Evolutionary conservation across 2,797 vertebrate genomes (phyloP), one percentile per base, ranked within the genome.

Genomic region (Gila robusta): DNA sequence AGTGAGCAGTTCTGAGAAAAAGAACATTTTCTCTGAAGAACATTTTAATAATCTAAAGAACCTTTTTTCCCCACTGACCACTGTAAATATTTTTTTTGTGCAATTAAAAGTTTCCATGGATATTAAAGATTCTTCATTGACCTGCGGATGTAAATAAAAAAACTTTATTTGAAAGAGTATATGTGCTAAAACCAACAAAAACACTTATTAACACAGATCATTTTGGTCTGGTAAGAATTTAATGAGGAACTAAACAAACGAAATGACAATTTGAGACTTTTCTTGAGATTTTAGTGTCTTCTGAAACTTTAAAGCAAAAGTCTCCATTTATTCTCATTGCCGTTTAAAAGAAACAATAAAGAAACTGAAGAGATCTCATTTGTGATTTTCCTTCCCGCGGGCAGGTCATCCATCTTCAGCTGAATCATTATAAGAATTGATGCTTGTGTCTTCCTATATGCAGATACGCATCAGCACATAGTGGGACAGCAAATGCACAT

Each of bases 371-470:
- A 84, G 82, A 78, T 84, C 72, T 69, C 41, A 67, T 84, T 84
- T 84, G 82, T 11, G 72, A 84, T 84, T 77, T 56, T 69, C n/a
- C 56, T 41, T 72, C 28, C 73, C 7, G 12, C 74, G 4, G 83
- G 83, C 83, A 78, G 83, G 83, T 78, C 83, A 69, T 78, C 49
- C 73, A 56, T 84, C 76, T 79, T 28, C 67, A 72, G 67, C 26
- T 41, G 74, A 85, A 85, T 85, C 83, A 26, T 85, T 72, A 79
- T 56, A 28, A 71, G 74, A 72, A 71, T 62, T 62, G 66, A 79
- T 79, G 67, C 66, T 71, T 28, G 44, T 70, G n/a, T 79, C 72
- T 66, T 37, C 77, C 28, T 85, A 7, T 59, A 85, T 70, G 66
- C 26, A 35, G 64, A 70, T 56, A 79, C 1, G 5, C 76, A 85